Evolutionary conservation across 1,140 invertebrate genomes (phyloP), one percentile per base, ranked within the genome.

Genomic region (Harpegnathos saltator): DNA sequence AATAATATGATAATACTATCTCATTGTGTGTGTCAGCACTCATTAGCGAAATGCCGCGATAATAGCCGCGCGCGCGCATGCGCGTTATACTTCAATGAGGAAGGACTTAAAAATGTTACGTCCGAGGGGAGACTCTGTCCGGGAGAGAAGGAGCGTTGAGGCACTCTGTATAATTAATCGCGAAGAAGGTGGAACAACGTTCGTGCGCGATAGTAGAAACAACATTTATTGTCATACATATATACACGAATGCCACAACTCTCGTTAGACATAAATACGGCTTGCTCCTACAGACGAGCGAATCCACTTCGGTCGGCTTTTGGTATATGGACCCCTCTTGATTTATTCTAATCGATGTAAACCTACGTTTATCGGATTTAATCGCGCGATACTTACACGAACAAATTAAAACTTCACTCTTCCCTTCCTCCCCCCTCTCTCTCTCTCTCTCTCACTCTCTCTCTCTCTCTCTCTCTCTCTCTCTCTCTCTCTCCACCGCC

Each of bases 221-320:
- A 89, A 90, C 89, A 87, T 90, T 90, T 90, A 90, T 90, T 90
- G 89, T 90, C 89, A 62, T 86, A 88, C 83, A 80, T 89, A 89
- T 89, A 89, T 89, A 89, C 87, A 89, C 44, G 52, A 75, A 81
- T 89, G 85, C 22, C 73, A 84, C 58, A 86, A 88, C 54, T 86
- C 59, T 80, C 52, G 19, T 78, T 77, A 77, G 66, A 50, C 54
- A 50, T 82, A 71, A 85, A 89, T 80, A 58, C n/a, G 14, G n/a
- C 33, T 9, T 59, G 65, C 58, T 71, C 17, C 75, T 78, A 78
- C 11, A 80, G 65, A 65, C 44, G 73, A 80, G 48, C 14, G 33
- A 71, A 71, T 80, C 38, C 33, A 71, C 29, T 69, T 80, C 52
- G 71, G 52, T 71, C 33, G 19, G 15, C 54, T 69, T n/a, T 69